Base-by-base conservation (phyloP, 2,113 vertebrate species). In the Elgaria multicarinata region DNA sequence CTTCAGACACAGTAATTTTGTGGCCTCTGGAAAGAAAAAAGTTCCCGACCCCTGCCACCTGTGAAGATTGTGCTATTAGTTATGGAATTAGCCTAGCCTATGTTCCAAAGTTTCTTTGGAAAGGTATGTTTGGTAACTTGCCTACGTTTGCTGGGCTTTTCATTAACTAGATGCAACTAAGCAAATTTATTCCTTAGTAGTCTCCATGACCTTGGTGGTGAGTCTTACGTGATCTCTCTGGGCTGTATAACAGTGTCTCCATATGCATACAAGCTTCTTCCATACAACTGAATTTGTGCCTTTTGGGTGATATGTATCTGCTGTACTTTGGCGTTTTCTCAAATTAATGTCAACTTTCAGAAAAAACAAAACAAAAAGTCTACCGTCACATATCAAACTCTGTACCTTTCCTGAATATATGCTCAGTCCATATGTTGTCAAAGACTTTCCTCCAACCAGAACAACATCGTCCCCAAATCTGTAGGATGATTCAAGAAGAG, bases 401-500 rank as follows among this genome's bases (percentile, higher is more conserved):
- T 89, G 94, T 79, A 99, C 99, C 98, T 99, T 99, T 88, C 99
- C 99, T 44, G 97, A 99, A 94, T 97, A 98, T 24, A 98, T 97
- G 75, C 98, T 98, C 92, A 99, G 98, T 55, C 98, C 99, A 0
- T 99, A 99, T 1, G 98, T 98, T 0, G 98, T 99, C 28, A 99
- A 97, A 67, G 98, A 99, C 90, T 99, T 99, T 42, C 99, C 98
- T 89, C 99, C 99, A 28, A 99, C 99, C 93, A 99, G 96, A 78
- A 99, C 98, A 0, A 99, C 98, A 20, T 99, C 99, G 88, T 99
- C 99, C 33, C 98, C 98, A 64, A 99, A 98, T 79, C 98, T 98
- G 94, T 98, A 98, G 67, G 99, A 99, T 0, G 99, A 99, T 83
- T 99, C 99, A 0, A 99, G 97, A 87, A 99, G 97, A 75, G 99